phyloP scores from a whole-genome alignment of 2,113 vertebrate genomes.

The Hemicordylus capensis region DNA sequence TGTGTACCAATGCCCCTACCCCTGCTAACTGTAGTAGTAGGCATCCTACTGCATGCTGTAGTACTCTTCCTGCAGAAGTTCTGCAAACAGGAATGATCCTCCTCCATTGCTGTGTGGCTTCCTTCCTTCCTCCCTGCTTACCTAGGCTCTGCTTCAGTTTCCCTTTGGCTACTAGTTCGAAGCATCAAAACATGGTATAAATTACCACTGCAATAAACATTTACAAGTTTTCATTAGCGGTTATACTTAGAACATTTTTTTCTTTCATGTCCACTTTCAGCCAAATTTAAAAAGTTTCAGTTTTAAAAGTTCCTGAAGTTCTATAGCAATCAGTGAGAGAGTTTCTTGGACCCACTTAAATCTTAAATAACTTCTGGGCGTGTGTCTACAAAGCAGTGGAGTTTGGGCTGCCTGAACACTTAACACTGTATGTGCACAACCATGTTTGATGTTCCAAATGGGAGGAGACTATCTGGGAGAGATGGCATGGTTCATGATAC shows the following conservation, averaged over 20 bases:
- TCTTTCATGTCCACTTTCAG: not conserved
- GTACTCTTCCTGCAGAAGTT: not conserved
- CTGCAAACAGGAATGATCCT: not conserved
- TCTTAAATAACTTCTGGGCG: not conserved
- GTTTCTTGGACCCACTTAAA: too few species aligned
- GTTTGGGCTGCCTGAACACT: not conserved
- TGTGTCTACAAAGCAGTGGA: not conserved
- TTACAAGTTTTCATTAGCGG: not conserved
- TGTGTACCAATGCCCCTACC: too few species aligned
- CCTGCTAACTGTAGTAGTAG: too few species aligned
- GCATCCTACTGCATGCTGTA: not conserved
- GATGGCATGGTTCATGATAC: not conserved
- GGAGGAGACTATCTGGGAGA: not conserved
- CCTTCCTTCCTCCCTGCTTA: not conserved
- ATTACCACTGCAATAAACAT: not conserved
- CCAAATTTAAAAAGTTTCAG: not conserved
- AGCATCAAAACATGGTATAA: not conserved
- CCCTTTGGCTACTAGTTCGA: not conserved
- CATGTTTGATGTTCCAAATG: not conserved
- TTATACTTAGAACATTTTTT: not conserved
- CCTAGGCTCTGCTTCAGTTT: not conserved
- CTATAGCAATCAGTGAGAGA: too few species aligned
- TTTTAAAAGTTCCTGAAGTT: too few species aligned
- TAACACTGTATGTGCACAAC: not conserved
- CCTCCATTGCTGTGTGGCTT: not conserved